A percentile compares a stretch with the other conserved stretches of the same genome.
phyloP scores from a whole-genome alignment of 2,797 vertebrate genomes.

The Parauchenoglanis ngamensis region DNA sequence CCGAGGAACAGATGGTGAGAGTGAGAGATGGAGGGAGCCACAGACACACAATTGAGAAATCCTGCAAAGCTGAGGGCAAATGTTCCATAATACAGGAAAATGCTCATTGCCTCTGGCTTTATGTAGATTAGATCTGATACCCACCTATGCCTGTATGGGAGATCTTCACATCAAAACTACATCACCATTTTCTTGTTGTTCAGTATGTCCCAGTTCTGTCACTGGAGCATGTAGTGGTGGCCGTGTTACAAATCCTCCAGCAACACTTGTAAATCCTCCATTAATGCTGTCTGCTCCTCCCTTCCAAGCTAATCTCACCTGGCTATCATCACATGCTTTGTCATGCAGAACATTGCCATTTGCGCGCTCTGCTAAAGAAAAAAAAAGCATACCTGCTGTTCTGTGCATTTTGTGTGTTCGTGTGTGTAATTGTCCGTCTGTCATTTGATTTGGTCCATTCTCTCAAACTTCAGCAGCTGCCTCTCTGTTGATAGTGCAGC shows the following conservation, averaged over 20 bases:
- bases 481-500: slow-evolving; percentile 75
- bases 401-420: slow-evolving; percentile 55
- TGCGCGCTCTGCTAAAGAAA: slow-evolving; percentile 14
- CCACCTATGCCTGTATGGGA: slow-evolving; percentile 21
- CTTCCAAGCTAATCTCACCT: slow-evolving; percentile 42
- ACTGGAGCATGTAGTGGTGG: slow-evolving; percentile 30
- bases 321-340: slow-evolving; percentile 23
- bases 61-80: slow-evolving; percentile 24
- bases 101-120: slow-evolving; percentile 38
- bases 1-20: slow-evolving; percentile 55
- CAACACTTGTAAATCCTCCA: slow-evolving; percentile 40
- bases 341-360: slow-evolving; percentile 39
- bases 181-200: slow-evolving; percentile 31
- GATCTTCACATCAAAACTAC: slow-evolving; percentile 32
- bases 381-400: slow-evolving; percentile 51
- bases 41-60: slow-evolving; percentile 44
- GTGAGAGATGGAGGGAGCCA: slow-evolving; percentile 38
- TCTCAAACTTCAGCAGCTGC: slow-evolving; percentile 66
- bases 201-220: slow-evolving; percentile 52
- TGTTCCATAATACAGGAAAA: slow-evolving; percentile 36
- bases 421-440: slow-evolving; percentile 68
- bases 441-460: slow-evolving; percentile 71
- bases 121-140: slow-evolving; percentile 38
- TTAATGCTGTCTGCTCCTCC: slow-evolving; percentile 43
- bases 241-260: slow-evolving; percentile 47